Evolutionary conservation across 2,888 invertebrate species (phyloP), one percentile per base, ranked within the genome.

Genomic region (Meteorus cinctellus): DNA sequence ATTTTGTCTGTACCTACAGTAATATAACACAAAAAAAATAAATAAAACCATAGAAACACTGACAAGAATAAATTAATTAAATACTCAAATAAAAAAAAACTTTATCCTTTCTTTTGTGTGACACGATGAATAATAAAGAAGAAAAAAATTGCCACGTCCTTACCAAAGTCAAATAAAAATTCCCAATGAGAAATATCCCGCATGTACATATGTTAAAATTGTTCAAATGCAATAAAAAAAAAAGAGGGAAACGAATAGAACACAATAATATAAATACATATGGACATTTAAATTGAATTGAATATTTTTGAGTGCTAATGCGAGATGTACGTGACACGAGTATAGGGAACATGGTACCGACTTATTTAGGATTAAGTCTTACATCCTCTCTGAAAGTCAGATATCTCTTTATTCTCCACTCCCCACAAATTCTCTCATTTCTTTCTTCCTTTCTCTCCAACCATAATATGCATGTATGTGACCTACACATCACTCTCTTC

Each of bases 291-390:
- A 48, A 48, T 48, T 62, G 41, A 29, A 41, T 29, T 71, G 55
- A 29, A 71, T 72, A 48, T 51, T 63, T 48, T 63, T 63, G 72
- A 72, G 63, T 72, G 19, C 51, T 63, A 72, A 72, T 72, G 63
- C 48, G 51, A 72, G 45, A 72, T 72, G 72, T 67, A 76, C 75
- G 75, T 76, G 75, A 76, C 75, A 76, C 67, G 24, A 67, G 72
- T 51, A 63, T 34, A 63, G 31, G 65, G 12, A 55, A 70, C 45
- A 63, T 51, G 59, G 59, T 36, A 71, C 27, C 29, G 76, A 68
- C 76, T 72, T 76, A 76, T 68, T 76, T 68, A 62, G 72, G 76
- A 72, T 76, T 76, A 76, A 76, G 60, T 76, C 67, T 63, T 63
- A 72, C 72, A 76, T 76, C 76, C 76, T 67, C 76, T 72, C 62